Conservation (phyloP, 2,113 vertebrate genomes). For the Oostethus manadensis region DNA sequence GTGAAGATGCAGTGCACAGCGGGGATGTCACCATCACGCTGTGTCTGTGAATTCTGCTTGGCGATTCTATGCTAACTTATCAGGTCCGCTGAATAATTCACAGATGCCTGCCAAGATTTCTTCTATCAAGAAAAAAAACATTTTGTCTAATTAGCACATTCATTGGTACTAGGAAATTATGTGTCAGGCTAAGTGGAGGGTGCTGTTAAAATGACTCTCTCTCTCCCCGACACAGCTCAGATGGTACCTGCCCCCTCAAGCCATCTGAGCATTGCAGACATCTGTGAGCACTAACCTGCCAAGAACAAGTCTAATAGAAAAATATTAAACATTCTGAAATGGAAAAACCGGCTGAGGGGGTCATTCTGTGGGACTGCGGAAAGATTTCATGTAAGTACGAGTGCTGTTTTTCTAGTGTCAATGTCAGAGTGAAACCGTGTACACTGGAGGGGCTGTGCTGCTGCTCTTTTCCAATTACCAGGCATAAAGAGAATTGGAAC, state of each 20-base stretch:
- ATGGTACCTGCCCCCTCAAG: constrained; percentile 76
- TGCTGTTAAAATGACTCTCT: constrained; percentile 65
- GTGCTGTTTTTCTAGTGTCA: constrained; percentile 42
- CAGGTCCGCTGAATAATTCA: constrained; percentile 58
- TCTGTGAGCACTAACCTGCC: constrained; percentile 68
- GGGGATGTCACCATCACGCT: constrained; percentile 27
- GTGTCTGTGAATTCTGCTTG: constrained; percentile 33
- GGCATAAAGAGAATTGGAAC: constrained; percentile 21
- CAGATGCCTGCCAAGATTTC: constrained; percentile 57
- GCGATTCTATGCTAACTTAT: constrained; percentile 45
- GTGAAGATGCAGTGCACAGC: constrained; percentile 27
- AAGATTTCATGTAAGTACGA: constrained; percentile 41
- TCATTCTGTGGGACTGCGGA: constrained; percentile 45
- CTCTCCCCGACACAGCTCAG: constrained; percentile 65
- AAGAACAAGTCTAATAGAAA: constrained; percentile 64
- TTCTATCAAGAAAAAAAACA: constrained; percentile 55
- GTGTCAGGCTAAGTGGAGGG: constrained; percentile 64
- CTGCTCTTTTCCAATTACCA: constrained; percentile 34
- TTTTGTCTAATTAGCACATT: constrained; percentile 70
- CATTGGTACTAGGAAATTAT: constrained; percentile 65
- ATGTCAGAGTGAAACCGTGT: constrained; percentile 44
- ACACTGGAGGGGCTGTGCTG: constrained; percentile 27
- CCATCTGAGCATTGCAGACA: constrained; percentile 73
- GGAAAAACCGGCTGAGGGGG: constrained; percentile 43
- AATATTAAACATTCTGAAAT: constrained; percentile 59